A percentile compares a stretch with the other conserved stretches of the same genome.
Conservation (phyloP, 2,888 invertebrate species). For the Cremastobaeus sp. region DNA sequence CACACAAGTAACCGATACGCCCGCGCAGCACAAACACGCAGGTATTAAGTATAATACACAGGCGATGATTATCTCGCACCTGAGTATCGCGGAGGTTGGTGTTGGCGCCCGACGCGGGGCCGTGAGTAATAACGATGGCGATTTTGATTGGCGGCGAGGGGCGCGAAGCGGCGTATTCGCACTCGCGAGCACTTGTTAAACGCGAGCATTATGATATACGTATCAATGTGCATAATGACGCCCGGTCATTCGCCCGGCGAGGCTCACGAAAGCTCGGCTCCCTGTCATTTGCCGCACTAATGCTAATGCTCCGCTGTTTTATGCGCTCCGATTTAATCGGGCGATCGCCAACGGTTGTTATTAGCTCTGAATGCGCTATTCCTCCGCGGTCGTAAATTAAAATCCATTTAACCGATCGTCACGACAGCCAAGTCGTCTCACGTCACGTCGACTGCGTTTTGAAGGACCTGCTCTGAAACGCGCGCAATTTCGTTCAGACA, state of each 20-base stretch:
- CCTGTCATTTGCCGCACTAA: slow-evolving; percentile 52
- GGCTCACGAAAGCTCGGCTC: slow-evolving; percentile 54
- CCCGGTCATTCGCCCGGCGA: slow-evolving; percentile 50
- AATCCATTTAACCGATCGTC: slow-evolving; percentile 45
- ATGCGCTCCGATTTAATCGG: slow-evolving; percentile 33
- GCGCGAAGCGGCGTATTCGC: slow-evolving; percentile 2
- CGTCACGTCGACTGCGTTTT: too few relatives aligned
- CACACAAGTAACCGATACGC: not conserved
- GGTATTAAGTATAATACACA: slow-evolving; percentile 35
- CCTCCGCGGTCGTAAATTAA: slow-evolving; percentile 43
- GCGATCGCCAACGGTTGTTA: slow-evolving; percentile 36
- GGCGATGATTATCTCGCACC: slow-evolving; percentile 48
- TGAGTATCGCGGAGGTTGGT: slow-evolving; percentile 39
- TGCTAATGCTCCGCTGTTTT: slow-evolving; percentile 28
- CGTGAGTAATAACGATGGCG: slow-evolving; percentile 48
- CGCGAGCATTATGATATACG: slow-evolving; percentile 58
- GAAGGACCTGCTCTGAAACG: too few relatives aligned
- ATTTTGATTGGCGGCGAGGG: slow-evolving; percentile 34
- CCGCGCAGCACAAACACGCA: slow-evolving; percentile 42
- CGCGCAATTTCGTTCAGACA: too few relatives aligned
- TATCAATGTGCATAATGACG: slow-evolving; percentile 58
- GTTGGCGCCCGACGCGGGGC: slow-evolving; percentile 24
- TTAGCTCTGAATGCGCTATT: slow-evolving; percentile 36
- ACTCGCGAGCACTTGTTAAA: slow-evolving; percentile 49
- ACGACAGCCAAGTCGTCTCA: slow-evolving; percentile 7